Base-by-base conservation (phyloP, 2,888 invertebrate species). In the Mongoloraphidia duomilia region DNA sequence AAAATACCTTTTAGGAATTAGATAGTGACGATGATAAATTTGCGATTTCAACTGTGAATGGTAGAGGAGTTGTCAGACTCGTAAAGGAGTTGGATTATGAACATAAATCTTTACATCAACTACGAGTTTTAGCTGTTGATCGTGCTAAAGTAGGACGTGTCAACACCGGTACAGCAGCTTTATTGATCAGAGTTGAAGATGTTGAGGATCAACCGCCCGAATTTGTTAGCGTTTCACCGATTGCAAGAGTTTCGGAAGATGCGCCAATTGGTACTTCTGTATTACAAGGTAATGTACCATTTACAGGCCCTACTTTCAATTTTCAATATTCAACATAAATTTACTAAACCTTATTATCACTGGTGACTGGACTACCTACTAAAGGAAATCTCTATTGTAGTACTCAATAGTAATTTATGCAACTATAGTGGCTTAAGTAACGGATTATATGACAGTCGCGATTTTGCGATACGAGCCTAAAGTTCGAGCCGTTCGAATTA, bases 171-270 rank as follows among this genome's bases (percentile, higher is more conserved):
- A 89, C 91, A 3, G 91, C 91, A 1, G 86, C 89, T 47, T 77
- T 93, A 56, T 71, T 93, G 54, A 79, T 93, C 8, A 88, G 90
- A 68, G 80, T 90, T 1, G 79, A 83, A 61, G 94, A 95, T 68
- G 80, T 90, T 17, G 92, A 92, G 65, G 94, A 94, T 65, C 86
- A 89, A 64, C 89, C 91, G 0, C 93, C 94, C 0, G 87, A 88
- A 63, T 94, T 94, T 67, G 79, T 92, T 26, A 79, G 84, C 48
- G 87, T 86, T 10, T 85, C 84, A 53, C 85, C 92, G 1, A 86
- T 93, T n/a, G 86, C 87, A 0, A 77, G 90, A 59, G 82, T 93
- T 50, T 78, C 85, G 48, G 93, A 94, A 68, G 88, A 92, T 71
- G 83, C 83, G 1, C 77, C 80, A 2, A 73, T 87, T 42, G 91